Evolutionary conservation across 2,113 vertebrate genomes (phyloP).

Genomic region (Siniperca chuatsi): DNA sequence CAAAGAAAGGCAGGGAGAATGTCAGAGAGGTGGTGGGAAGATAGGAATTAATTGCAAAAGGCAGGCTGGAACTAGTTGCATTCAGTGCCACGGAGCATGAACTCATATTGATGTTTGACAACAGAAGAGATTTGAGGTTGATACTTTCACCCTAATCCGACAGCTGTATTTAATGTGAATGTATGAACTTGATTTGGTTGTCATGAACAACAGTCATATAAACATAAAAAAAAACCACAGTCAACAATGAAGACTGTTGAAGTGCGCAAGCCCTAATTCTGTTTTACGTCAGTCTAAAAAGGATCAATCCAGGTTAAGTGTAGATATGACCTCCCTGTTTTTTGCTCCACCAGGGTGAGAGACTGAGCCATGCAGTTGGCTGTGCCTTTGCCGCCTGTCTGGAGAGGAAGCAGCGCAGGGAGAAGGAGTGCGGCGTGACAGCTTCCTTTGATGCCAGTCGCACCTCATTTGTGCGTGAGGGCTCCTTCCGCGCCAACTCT

Average conservation of each 20-base stretch:
- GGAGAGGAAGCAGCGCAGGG: constrained; percentile 92
- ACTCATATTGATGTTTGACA: constrained; percentile 21
- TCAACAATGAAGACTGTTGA: background rate
- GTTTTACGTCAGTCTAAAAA: background rate
- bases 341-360: constrained; percentile 85
- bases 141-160: background rate
- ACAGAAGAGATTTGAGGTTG: constrained; percentile 8
- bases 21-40: background rate
- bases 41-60: background rate
- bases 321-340: background rate
- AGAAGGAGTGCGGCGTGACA: constrained; percentile 94
- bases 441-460: constrained; percentile 93
- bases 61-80: background rate
- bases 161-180: background rate
- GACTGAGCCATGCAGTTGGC: constrained; percentile 93
- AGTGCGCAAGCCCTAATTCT: background rate
- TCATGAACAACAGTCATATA: background rate
- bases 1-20: background rate
- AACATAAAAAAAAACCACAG: background rate
- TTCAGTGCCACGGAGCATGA: background rate
- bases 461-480: constrained; percentile 92
- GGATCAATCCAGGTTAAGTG: background rate
- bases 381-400: constrained; percentile 94
- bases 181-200: background rate
- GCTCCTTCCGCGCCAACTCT: constrained; percentile 91